These are phyloP conservation scores for Onychomys arenicola DNA, from an alignment of 2,797 vertebrate species.

Conservation along the genomic window DNA sequence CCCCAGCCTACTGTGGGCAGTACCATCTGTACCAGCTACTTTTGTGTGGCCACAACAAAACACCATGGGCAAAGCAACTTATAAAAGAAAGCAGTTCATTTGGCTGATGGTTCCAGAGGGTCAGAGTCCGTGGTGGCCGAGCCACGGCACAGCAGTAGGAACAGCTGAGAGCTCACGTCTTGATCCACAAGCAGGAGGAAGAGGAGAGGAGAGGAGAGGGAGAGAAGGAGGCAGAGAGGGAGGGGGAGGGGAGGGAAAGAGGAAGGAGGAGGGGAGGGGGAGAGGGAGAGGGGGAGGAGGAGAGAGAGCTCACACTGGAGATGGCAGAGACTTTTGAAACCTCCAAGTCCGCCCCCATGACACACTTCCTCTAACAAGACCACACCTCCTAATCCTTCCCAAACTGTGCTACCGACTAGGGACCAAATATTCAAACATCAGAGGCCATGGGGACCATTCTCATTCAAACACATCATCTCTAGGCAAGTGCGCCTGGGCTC, in stretches of 20 bases:
- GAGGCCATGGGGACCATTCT: background rate
- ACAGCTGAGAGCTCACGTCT: background rate
- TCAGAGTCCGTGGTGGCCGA: background rate
- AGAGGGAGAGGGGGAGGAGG: no score
- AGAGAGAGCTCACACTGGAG: background rate
- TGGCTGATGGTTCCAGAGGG: background rate
- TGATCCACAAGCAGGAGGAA: no score
- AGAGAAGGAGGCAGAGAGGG: no score
- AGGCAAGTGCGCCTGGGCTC: background rate
- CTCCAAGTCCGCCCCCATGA: background rate
- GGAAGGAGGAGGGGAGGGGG: no score
- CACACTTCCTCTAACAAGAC: background rate
- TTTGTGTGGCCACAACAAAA: background rate
- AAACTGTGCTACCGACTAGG: background rate
- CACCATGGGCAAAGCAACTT: background rate
- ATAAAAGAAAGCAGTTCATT: background rate
- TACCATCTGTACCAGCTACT: background rate
- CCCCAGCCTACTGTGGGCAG: background rate
- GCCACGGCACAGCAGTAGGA: background rate
- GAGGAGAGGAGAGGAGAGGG: fast-evolving
- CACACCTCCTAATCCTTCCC: background rate
- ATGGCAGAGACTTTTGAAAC: background rate
- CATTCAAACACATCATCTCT: background rate
- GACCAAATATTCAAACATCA: background rate
- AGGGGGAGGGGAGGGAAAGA: no score